These are phyloP conservation scores for Drosophila kuntzei DNA, from an alignment of 2,888 invertebrate genomes.

Conservation along the genomic window DNA sequence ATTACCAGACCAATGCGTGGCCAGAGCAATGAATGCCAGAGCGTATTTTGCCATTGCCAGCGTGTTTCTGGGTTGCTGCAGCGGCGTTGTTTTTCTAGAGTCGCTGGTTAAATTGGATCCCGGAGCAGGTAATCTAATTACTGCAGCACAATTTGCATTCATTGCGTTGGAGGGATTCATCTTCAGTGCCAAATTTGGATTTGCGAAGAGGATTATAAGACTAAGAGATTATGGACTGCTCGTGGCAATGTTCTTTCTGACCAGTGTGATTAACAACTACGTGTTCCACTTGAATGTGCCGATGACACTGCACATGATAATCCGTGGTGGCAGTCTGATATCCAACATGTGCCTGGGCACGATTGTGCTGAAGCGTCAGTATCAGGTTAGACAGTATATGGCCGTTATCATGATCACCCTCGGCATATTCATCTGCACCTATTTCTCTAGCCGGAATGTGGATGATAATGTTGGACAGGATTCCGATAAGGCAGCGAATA, in stretches of 20 bases:
- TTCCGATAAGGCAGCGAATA: constrained; percentile 1
- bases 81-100: constrained; percentile 95
- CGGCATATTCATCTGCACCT: constrained; percentile 95
- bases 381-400: constrained; percentile 93
- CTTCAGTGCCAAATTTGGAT: constrained; percentile 93
- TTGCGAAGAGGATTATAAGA: constrained; percentile 90
- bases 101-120: constrained; percentile 94
- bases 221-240: constrained; percentile 92
- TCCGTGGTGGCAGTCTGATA: constrained; percentile 96
- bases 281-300: constrained; percentile 98
- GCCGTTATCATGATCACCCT: constrained; percentile 95
- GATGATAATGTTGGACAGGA: not conserved
- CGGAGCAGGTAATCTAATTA: constrained; percentile 96
- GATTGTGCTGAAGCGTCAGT: constrained; percentile 92
- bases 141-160: constrained; percentile 97
- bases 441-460: constrained; percentile 62
- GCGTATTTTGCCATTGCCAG: constrained; percentile 89
- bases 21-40: constrained; percentile 85
- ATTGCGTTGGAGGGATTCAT: constrained; percentile 96
- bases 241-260: constrained; percentile 95
- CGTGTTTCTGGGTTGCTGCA: constrained; percentile 94
- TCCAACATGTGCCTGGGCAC: constrained; percentile 98
- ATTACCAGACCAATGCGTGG: constrained; percentile 21
- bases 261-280: constrained; percentile 97
- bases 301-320: constrained; percentile 99